A percentile compares a stretch with the other conserved stretches of the same genome.
phyloP scores from a whole-genome alignment of 2,113 vertebrate species.

The Motacilla alba region DNA sequence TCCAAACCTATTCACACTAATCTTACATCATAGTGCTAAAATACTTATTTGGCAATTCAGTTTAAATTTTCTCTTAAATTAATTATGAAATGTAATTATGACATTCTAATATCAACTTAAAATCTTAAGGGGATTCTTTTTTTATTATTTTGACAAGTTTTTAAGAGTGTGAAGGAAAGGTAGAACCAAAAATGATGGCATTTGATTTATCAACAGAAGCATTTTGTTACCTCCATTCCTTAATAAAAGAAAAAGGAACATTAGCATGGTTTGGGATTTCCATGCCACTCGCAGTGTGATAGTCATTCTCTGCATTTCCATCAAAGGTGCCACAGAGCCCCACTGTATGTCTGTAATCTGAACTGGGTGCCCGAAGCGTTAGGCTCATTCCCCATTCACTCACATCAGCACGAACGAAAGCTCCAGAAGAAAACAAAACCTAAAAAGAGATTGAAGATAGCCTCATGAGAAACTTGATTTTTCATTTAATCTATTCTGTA shows the following conservation, averaged over 20 bases:
- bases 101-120: neutral
- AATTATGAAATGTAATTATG: neutral
- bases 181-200: neutral
- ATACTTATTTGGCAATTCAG: neutral
- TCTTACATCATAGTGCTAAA: neutral
- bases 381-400: slow-evolving; percentile 90
- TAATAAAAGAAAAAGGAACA: slow-evolving; percentile 74
- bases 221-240: slow-evolving; percentile 84
- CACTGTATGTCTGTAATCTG: slow-evolving; percentile 79
- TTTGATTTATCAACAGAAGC: neutral
- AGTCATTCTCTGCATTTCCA: slow-evolving; percentile 81
- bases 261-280: slow-evolving; percentile 47
- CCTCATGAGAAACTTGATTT: neutral
- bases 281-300: slow-evolving; percentile 74
- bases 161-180: neutral
- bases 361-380: slow-evolving; percentile 80
- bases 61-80: neutral
- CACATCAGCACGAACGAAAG: slow-evolving; percentile 86
- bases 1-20: neutral
- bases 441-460: slow-evolving; percentile 34
- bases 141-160: neutral
- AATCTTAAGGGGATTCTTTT: neutral
- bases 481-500: neutral
- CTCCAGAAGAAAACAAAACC: slow-evolving; percentile 87
- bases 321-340: slow-evolving; percentile 91